Base-by-base conservation (phyloP, 2,113 vertebrate species). In the Stictonetta naevosa region DNA sequence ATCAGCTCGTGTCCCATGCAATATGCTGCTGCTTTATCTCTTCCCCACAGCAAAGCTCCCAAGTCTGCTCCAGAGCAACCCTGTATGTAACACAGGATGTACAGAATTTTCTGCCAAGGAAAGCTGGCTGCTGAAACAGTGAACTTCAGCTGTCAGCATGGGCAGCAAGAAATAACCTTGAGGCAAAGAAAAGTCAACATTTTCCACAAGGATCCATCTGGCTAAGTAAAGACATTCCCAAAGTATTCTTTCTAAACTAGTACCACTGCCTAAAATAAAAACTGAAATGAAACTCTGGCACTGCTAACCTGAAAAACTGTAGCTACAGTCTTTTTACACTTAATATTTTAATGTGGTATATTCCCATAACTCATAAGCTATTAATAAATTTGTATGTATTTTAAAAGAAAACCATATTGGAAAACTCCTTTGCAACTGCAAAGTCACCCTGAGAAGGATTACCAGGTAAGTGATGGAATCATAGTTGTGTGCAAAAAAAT, bases 151-250 rank as follows among this genome's bases (percentile, higher is more conserved):
- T 80, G 72, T 62, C 78, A 88, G 59, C 52, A 90, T 3, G 22
- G 79, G 56, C 79, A 93, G 60, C 19, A 90, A 11, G 31, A 85
- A 95, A 90, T 66, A 92, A 96, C 72, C 90, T 28, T 10, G 26
- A 90, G 55, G 83, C 68, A 88, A 93, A 90, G 92, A 83, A 80
- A 93, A 92, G 40, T 69, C 87, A 92, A 80, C 36, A 62, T 80
- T 62, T 90, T 80, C 58, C 52, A 64, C 36, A 69, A 60, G 26
- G 34, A 93, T 95, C 63, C 55, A 80, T 77, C 79, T 88, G 75
- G 29, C 12, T 74, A 66, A 31, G 36, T 42, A 77, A 90, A 85
- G 58, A 38, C 34, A 38, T 36, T 34, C 29, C 67, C 56, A 21
- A 76, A 56, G 76, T 76, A 64, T 42, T 76, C 40, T 44, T 94